A percentile compares a stretch with the other conserved stretches of the same genome.
These are phyloP conservation scores for Tamandua tetradactyla DNA, from an alignment of 2,797 vertebrate species.

Conservation along the genomic window DNA sequence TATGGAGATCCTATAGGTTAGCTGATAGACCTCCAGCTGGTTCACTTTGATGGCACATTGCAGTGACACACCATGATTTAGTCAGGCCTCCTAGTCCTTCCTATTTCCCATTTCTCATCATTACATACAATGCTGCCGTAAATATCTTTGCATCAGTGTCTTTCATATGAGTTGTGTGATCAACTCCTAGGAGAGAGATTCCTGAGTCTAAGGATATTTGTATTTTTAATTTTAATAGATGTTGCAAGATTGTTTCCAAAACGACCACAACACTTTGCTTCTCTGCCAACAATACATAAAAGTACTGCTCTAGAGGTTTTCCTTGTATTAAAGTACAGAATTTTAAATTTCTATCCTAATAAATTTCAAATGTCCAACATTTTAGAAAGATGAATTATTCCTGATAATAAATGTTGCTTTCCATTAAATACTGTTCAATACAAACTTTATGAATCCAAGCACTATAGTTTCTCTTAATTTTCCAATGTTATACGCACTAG, in stretches of 20 bases:
- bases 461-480: constrained; percentile 52
- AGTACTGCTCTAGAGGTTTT: not conserved
- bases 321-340: not conserved
- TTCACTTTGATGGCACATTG: not conserved
- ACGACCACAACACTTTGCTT: not conserved
- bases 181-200: not conserved
- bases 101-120: not conserved
- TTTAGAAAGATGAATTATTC: not conserved
- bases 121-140: not conserved
- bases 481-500: constrained; percentile 59
- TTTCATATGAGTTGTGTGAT: not conserved
- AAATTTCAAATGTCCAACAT: not conserved
- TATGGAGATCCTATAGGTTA: not conserved
- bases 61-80: not conserved
- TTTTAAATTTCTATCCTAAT: not conserved
- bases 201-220: not conserved
- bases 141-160: not conserved
- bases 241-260: not conserved
- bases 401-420: not conserved
- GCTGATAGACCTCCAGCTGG: not conserved
- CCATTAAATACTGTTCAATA: not conserved
- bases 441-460: constrained; percentile 40
- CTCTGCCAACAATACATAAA: not conserved
- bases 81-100: not conserved
- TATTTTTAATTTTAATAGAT: not conserved